A percentile compares a stretch with the other conserved stretches of the same genome.
Conservation (phyloP, 2,113 vertebrate species). For the Pangasianodon hypophthalmus region DNA sequence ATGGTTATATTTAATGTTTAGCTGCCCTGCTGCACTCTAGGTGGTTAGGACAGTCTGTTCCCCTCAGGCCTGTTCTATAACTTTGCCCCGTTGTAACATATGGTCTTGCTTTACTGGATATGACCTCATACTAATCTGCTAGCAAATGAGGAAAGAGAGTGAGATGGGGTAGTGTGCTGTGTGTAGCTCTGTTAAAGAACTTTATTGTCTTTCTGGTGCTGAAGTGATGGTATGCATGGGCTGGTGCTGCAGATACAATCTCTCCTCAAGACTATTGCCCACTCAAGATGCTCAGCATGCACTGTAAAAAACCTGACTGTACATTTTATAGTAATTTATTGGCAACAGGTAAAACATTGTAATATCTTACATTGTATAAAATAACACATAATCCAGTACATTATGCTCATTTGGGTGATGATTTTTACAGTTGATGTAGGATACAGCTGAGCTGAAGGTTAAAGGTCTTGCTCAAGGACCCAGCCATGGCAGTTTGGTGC, state of each 20-base stretch:
- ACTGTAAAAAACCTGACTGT: background rate
- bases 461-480: background rate
- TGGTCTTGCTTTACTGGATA: constrained; percentile 61
- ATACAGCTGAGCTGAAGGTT: background rate
- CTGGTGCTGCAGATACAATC: background rate
- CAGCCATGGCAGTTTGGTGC: too few relatives aligned
- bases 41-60: constrained; percentile 32
- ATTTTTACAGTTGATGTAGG: background rate
- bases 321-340: background rate
- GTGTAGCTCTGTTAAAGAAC: constrained; percentile 56
- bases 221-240: background rate
- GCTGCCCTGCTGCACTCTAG: constrained; percentile 9
- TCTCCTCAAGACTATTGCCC: background rate
- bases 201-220: constrained; percentile 60
- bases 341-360: background rate
- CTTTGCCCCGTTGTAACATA: constrained; percentile 37
- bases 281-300: constrained; percentile 4
- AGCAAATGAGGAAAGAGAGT: constrained; percentile 48
- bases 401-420: background rate
- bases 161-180: constrained; percentile 35
- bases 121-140: constrained; percentile 61
- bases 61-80: constrained; percentile 34
- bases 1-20: constrained; percentile 1
- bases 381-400: background rate
- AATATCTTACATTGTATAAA: background rate